These are phyloP conservation scores for Calidris pugnax DNA, from an alignment of 2,113 vertebrate genomes.

Conservation along the genomic window DNA sequence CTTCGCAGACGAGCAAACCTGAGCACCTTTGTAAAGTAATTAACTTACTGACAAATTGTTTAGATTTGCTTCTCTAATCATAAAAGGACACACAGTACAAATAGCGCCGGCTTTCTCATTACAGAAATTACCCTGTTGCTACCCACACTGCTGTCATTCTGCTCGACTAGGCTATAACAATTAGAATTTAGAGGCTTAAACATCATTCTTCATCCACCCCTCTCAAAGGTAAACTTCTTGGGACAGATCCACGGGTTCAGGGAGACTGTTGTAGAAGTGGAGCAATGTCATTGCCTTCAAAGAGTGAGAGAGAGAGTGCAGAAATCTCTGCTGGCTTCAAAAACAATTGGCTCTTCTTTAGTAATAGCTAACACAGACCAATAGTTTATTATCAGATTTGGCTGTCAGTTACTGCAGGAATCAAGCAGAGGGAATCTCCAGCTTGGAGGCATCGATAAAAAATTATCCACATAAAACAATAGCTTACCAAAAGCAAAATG, in stretches of 20 bases:
- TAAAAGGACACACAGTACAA: constrained; percentile 18
- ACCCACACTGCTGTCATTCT: constrained; percentile 10
- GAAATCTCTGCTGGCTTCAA: not conserved
- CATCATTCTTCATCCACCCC: not conserved
- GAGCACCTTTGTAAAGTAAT: constrained; percentile 34
- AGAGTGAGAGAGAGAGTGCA: not conserved
- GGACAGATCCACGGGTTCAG: not conserved
- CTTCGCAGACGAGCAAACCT: constrained; percentile 20
- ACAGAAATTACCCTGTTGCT: constrained; percentile 37
- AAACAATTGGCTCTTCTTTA: not conserved
- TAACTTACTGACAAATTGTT: constrained; percentile 48
- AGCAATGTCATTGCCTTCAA: not conserved
- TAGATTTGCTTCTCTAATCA: constrained; percentile 36
- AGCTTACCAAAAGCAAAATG: not conserved
- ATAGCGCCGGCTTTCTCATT: constrained; percentile 31
- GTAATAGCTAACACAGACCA: not conserved
- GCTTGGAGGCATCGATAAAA: not conserved
- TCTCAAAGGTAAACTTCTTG: not conserved
- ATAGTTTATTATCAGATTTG: not conserved
- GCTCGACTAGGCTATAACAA: not conserved
- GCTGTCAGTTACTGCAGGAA: not conserved
- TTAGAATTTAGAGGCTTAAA: constrained; percentile 13
- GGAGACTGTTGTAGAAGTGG: not conserved
- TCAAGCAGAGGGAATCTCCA: not conserved
- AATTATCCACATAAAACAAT: not conserved